Base-by-base conservation (phyloP, 92 coral and sea anemone species). In the Pocillopora meandrina region DNA sequence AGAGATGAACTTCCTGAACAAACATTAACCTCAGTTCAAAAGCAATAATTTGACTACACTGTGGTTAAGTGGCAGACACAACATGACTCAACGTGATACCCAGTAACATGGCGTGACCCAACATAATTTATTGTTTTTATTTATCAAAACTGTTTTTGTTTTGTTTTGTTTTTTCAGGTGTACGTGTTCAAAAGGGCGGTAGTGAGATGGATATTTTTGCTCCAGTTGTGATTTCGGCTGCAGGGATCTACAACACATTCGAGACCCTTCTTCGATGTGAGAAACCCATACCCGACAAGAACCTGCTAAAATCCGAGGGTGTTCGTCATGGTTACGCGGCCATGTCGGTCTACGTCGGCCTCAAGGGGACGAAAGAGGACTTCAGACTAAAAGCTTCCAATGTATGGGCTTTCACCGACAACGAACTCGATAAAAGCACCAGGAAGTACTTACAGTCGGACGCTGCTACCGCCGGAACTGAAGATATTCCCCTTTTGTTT, bases 191-290 rank as follows among this genome's bases (percentile, higher is more conserved):
- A 56, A 95, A 95, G 70, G 89, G 89, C 75, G 91, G 95, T 52
- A 95, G 98, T 16, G 96, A 92, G 56, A 82, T 92, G 57, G 98
- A 95, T 61, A 89, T 95, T 49, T 86, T 86, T 36, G 98, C 98
- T 12, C 98, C 95, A 5, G 75, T 92, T 26, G 98, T 95, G 8
- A 91, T 95, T 36, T 95, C 98, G 4, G 94, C 89, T 9, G 98
- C 98, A 52, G 98, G 98, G 4, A 77, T 95, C 58, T 95, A 88
- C 88, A 95, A 95, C 93, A 95, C 98, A 1, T 94, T 86, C 66
- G 92, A 94, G 71, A 88, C 83, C 34, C 93, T 95, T 31, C 86
- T 95, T 16, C 89, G 91, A 0, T 68, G 68, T 63, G 65, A 87
- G 0, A 79, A 87, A 42, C 82, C 93, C 57, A 87, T 87, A 20